Base-by-base conservation (phyloP, 1,140 invertebrate species). In the Drosophila elegans region DNA sequence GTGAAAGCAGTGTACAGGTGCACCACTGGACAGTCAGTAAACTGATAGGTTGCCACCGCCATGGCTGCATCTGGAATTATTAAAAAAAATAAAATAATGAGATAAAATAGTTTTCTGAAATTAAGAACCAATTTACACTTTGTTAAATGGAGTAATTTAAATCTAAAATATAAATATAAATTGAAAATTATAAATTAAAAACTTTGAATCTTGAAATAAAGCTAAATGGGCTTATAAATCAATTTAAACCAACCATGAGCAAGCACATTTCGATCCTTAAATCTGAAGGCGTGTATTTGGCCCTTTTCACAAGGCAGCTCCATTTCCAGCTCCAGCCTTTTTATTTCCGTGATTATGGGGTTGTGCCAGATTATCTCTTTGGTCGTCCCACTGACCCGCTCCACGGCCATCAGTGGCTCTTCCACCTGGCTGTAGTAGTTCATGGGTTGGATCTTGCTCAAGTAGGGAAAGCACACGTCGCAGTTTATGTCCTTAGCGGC, bases 401-500 rank as follows among this genome's bases (percentile, higher is more conserved):
- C 13, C 6, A 91, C 0, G 0, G 64, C 77, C n/a, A 2, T 9
- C 0, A 64, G 0, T 0, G 83, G 74, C 5, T 60, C 60, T 1
- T 79, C 51, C 45, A 91, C 77, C 45, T 89, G 60, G 16, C 63
- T 75, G 41, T 74, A 91, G 39, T 57, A 91, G 3, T 36, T 64
- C 21, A 69, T 38, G 2, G 54, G 68, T 4, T 51, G 6, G 2
- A 74, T 39, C 0, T 36, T 4, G 5, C 52, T 49, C 21, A 89
- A n/a, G 21, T 42, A 69, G 2, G 49, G 10, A 64, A 74, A 91
- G 29, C 89, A 91, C 0, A 45, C 2, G 0, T 4, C 11, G 12
- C 88, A 91, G 32, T 53, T 72, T 0, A 91, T 63, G 25, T 84
- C 63, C 32, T 51, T 88, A 2, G 74, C 32, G 0, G 80, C 46